Evolutionary conservation across 2,888 invertebrate genomes (phyloP), one percentile per base, ranked within the genome.

Genomic region (Microplitis manilae): DNA sequence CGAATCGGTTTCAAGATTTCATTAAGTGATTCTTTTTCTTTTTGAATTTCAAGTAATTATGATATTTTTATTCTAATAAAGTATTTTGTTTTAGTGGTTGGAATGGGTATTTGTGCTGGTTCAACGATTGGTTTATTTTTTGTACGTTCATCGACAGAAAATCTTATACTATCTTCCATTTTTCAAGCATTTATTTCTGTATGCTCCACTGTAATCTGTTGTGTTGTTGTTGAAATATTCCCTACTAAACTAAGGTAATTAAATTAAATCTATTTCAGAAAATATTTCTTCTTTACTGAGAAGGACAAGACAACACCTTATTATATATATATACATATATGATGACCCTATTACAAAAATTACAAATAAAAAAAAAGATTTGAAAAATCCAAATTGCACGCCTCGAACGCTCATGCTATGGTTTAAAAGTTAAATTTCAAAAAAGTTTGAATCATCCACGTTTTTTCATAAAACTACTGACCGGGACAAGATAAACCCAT

Each of bases 151-250:
- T 93, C 95, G n/a, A 90, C 90, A n/a, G 93, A 94, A 86, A 95
- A 95, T 90, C 90, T 95, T 86, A 92, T 95, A 68, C 91, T 95
- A 70, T 95, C 95, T 0, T 95, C 95, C 86, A 93, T 95, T 86
- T 95, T 95, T 88, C 95, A 95, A 89, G 95, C 95, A 2, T 90
- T 95, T 75, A 94, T 95, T 64, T 95, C 95, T 77, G 92, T 95
- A 82, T 94, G 94, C 82, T 94, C 95, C 87, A 94, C 94, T 91
- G 93, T 94, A 69, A 93, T 95, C 60, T 94, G 94, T 90, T 95
- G 95, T 86, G 94, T 95, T 69, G 93, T 95, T 87, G 95, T 95
- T 75, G 95, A 95, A 88, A 90, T 95, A 80, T 95, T 95, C 91
- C 95, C 95, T 81, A 95, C 95, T 75, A 94, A 95, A 90, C 92